Evolutionary conservation across 1,140 invertebrate species (phyloP), one percentile per base, ranked within the genome.

Genomic region (Heliconius hewitsoni): DNA sequence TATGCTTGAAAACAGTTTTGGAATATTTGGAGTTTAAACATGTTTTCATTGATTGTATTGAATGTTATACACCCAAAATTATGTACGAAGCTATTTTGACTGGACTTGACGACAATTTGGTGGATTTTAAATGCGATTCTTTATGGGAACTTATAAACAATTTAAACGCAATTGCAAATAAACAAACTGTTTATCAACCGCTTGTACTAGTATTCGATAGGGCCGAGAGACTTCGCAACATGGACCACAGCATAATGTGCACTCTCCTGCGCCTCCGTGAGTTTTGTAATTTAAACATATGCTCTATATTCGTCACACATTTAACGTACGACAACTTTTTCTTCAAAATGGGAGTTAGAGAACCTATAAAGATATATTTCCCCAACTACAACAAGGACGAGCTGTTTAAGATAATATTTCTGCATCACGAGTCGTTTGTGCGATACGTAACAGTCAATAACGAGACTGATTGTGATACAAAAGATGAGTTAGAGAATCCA

Each of bases 321-420:
- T 94, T 98, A 55, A 92, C 96, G 34, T 98, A 97, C 91, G 97
- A 98, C 83, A 98, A 98, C 86, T 98, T 97, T 89, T 94, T 96
- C 81, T 94, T 95, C 34, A 96, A 96, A 89, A 96, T 95, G 37
- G 97, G 96, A n/a, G 94, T 96, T 5, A 91, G 95, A n/a, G 96
- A 98, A 81, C 97, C 97, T 1, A 96, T 98, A 39, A 96, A 96
- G 78, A 85, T 98, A 18, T 95, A 97, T 89, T 98, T 98, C 91
- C 96, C 97, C 0, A 97, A 98, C 84, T 99, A 98, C 87, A 96
- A 94, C 19, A 97, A 96, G 94, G 96, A 97, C 16, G 97, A 98
- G 88, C 91, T 98, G 0, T 89, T 95, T n/a, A 95, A 97, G 86
- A 97, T 99, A 81, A 95, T 98, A 84, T 94, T 93, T 79, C 39